These are phyloP conservation scores for Anarsia innoxiella DNA, from an alignment of 2,888 invertebrate genomes.

Conservation along the genomic window DNA sequence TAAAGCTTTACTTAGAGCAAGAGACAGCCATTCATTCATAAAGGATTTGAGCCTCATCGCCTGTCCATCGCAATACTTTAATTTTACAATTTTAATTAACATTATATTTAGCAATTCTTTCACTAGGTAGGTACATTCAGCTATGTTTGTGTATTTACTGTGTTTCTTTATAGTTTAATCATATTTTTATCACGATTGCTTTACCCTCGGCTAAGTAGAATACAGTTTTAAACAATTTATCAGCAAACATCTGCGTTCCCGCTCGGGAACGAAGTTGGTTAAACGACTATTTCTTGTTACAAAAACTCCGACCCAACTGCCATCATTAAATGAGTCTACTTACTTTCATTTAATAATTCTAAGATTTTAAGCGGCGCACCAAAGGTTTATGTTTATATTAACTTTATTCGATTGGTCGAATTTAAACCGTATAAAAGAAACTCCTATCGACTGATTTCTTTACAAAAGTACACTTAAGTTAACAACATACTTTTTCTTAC, in stretches of 20 bases:
- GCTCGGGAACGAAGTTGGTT: slow-evolving; percentile 51
- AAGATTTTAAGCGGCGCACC: slow-evolving; percentile 9
- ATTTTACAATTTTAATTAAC: no score
- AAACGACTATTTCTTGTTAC: slow-evolving; percentile 48
- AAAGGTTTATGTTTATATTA: slow-evolving; percentile 5
- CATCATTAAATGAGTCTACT: slow-evolving; percentile 35
- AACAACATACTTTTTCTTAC: no score
- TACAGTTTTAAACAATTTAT: slow-evolving; percentile 44
- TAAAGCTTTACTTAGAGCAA: no score
- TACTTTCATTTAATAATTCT: slow-evolving; percentile 29
- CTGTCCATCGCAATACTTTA: no score
- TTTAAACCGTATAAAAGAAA: no score
- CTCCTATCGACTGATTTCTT: no score
- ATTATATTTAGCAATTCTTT: no score
- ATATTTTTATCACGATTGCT: not conserved
- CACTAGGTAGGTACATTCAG: not conserved
- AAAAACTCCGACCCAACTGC: slow-evolving; percentile 46
- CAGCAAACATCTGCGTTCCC: slow-evolving; percentile 60
- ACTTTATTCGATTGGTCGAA: slow-evolving; percentile 3
- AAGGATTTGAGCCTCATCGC: no score
- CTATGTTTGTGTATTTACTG: not conserved
- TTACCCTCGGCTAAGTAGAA: slow-evolving; percentile 10
- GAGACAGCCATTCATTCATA: no score
- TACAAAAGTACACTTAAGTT: no score
- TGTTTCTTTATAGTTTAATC: not conserved